These are phyloP conservation scores for Lucilia sericata DNA, from an alignment of 1,140 invertebrate genomes.

Conservation along the genomic window DNA sequence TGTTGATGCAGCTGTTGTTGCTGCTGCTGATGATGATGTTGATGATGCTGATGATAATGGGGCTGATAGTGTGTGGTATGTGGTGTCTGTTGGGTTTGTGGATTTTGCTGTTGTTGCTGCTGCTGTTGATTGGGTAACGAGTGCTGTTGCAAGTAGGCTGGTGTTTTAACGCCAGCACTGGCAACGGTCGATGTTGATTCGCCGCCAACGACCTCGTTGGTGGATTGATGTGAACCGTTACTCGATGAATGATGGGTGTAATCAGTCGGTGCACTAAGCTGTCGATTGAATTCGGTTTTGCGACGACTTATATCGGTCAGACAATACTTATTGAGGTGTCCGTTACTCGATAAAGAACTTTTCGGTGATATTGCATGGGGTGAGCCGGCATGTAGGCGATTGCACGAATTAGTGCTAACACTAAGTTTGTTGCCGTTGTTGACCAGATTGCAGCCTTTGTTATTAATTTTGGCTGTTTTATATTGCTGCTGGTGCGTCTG, in stretches of 20 bases:
- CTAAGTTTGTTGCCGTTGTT: slow-evolving; percentile 55
- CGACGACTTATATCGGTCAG: slow-evolving; percentile 65
- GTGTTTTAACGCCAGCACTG: slow-evolving; percentile 57
- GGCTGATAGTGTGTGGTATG: neutral
- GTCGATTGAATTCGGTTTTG: slow-evolving; percentile 67
- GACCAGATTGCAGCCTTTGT: slow-evolving; percentile 62
- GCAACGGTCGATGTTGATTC: slow-evolving; percentile 65
- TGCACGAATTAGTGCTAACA: slow-evolving; percentile 65
- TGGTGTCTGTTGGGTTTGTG: slow-evolving; percentile 34
- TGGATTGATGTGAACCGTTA: slow-evolving; percentile 57
- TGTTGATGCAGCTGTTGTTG: neutral
- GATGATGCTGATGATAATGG: slow-evolving; percentile 25
- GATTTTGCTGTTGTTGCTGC: slow-evolving; percentile 53
- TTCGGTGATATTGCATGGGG: slow-evolving; percentile 61
- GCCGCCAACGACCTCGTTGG: slow-evolving; percentile 56
- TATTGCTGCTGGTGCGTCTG: slow-evolving; percentile 33
- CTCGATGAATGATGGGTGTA: slow-evolving; percentile 60
- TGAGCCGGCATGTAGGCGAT: slow-evolving; percentile 57
- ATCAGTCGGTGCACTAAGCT: slow-evolving; percentile 65
- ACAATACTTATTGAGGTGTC: slow-evolving; percentile 65
- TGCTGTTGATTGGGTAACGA: slow-evolving; percentile 51
- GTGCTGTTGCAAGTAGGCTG: slow-evolving; percentile 30
- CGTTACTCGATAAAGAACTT: slow-evolving; percentile 65
- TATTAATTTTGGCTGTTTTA: slow-evolving; percentile 59
- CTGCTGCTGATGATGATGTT: slow-evolving; percentile 47